Evolutionary conservation across 2,113 vertebrate genomes (phyloP).

Genomic region (Corythornis cristatus): DNA sequence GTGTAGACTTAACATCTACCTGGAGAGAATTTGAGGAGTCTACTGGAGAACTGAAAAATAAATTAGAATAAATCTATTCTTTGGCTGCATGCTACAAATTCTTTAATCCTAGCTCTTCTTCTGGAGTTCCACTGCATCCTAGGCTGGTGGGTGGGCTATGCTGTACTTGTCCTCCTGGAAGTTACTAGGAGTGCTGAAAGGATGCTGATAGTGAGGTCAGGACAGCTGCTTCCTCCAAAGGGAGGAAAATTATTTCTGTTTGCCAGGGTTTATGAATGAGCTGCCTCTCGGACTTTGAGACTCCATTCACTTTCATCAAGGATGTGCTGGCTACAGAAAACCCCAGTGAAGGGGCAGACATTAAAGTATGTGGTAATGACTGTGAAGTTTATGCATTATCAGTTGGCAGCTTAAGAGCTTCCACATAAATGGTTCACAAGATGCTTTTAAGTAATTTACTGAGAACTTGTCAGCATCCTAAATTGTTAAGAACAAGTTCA

Average conservation of each 20-base stretch:
- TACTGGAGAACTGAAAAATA: background rate
- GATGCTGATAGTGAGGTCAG: background rate
- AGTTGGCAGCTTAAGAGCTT: background rate
- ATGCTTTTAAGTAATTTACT: background rate
- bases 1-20: background rate
- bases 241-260: background rate
- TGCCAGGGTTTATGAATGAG: background rate
- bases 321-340: background rate
- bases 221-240: background rate
- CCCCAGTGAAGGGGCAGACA: background rate
- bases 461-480: background rate
- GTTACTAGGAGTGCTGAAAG: background rate
- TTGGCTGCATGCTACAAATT: background rate
- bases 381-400: background rate
- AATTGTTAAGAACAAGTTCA: background rate
- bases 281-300: background rate
- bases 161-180: background rate
- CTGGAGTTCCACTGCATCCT: no score
- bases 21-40: background rate
- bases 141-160: background rate
- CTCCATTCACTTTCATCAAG: background rate
- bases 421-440: background rate
- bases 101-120: background rate
- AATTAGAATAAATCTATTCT: background rate
- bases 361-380: background rate